Evolutionary conservation across 1,140 invertebrate species (phyloP).

Genomic region (Brachionus asplanchnoidis): DNA sequence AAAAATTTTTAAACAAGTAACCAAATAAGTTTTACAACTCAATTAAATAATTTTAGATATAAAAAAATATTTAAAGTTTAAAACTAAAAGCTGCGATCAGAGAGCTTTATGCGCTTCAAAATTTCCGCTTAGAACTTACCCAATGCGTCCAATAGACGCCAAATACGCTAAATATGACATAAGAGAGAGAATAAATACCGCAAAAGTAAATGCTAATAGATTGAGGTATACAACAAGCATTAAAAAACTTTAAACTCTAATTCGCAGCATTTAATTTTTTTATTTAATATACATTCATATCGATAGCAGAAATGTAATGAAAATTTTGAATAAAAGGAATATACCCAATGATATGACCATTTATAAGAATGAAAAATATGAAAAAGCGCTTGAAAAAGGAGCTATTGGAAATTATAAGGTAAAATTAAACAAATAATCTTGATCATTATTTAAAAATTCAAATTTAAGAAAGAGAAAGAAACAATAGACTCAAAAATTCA

Average conservation of each 20-base stretch:
- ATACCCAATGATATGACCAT: neutral
- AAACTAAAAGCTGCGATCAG: conserved; percentile 33
- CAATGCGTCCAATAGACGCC: conserved; percentile 29
- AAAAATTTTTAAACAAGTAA: neutral
- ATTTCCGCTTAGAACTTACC: neutral
- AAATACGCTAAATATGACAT: conserved; percentile 28
- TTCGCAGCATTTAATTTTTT: conserved; percentile 23
- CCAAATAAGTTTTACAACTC: neutral
- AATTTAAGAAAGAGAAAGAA: conserved; percentile 10
- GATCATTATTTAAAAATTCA: neutral
- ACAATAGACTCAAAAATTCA: conserved; percentile 24
- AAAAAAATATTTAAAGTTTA: conserved; percentile 28
- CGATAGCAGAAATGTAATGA: conserved; percentile 30
- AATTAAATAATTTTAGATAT: neutral
- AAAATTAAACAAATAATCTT: neutral
- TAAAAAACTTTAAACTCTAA: neutral
- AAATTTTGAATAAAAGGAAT: conserved; percentile 1
- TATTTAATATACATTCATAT: neutral
- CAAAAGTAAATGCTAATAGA: conserved; percentile 39
- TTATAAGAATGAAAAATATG: conserved; percentile 39
- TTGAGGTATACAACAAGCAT: neutral
- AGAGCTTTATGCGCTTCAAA: neutral
- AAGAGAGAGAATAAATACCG: conserved; percentile 29
- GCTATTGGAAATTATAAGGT: neutral
- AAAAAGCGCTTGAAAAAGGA: neutral